Percentiles rank a stretch among this genome's conserved stretches.
Evolutionary conservation across 2,888 invertebrate genomes (phyloP).

Genomic region (Acrocera orbiculus): DNA sequence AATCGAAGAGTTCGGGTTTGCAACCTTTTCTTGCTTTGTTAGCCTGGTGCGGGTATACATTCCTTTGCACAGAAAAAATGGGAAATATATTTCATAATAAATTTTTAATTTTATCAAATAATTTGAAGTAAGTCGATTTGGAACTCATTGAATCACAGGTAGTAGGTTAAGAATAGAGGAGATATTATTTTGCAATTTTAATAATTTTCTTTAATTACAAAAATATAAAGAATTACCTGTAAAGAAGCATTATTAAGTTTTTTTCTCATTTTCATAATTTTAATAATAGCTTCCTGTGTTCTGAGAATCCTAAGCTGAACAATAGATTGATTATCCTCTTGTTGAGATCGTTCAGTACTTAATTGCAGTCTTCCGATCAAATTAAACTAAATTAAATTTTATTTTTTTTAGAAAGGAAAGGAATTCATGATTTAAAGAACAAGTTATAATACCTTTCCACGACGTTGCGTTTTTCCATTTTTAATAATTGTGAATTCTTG

Average conservation of each 20-base stretch:
- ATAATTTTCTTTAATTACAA: too few species aligned
- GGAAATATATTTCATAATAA: too few species aligned
- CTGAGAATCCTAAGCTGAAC: conserved; percentile 89
- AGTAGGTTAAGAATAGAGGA: too few species aligned
- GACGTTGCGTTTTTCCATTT: conserved; percentile 83
- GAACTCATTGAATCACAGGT: too few species aligned
- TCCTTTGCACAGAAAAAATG: too few species aligned
- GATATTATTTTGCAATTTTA: too few species aligned
- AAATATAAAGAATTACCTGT: conserved; percentile 38
- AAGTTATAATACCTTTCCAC: conserved; percentile 54
- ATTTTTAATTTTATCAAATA: too few species aligned
- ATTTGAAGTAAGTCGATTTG: too few species aligned
- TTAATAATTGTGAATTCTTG: conserved; percentile 91
- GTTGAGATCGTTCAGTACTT: conserved; percentile 85
- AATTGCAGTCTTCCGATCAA: conserved; percentile 88
- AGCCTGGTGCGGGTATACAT: too few species aligned
- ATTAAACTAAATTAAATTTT: conserved; percentile 44
- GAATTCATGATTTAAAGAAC: neutral
- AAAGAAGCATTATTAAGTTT: conserved; percentile 83
- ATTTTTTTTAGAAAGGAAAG: too few species aligned
- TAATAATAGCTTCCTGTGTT: conserved; percentile 93
- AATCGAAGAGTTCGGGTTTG: too few species aligned
- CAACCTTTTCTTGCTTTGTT: too few species aligned
- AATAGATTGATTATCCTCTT: conserved; percentile 97
- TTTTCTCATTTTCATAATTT: conserved; percentile 97